These are phyloP conservation scores for Lutraria rhynchaena DNA, from an alignment of 1,140 invertebrate genomes.

Conservation along the genomic window DNA sequence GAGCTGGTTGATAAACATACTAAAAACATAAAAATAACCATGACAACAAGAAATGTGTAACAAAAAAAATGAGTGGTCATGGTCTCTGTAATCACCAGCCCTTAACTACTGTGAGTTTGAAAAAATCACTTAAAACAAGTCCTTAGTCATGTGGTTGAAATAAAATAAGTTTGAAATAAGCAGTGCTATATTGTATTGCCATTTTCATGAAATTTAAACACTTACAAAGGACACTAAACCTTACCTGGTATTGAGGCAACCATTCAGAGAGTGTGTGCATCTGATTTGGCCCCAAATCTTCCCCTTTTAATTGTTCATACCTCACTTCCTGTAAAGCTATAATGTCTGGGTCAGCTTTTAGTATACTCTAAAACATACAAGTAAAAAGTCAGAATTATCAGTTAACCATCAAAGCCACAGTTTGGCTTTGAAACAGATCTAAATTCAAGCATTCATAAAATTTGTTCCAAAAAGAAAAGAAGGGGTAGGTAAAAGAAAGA, in stretches of 20 bases:
- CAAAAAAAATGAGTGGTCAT: not conserved
- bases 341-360: constrained; percentile 59
- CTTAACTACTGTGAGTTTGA: too few species aligned
- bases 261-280: constrained; percentile 60
- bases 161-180: not conserved
- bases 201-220: not conserved
- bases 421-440: too few species aligned
- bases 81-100: not conserved
- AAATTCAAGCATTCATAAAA: too few species aligned
- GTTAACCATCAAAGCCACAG: too few species aligned
- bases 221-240: not conserved
- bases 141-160: too few species aligned
- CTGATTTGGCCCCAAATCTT: constrained; percentile 66
- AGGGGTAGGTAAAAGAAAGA: too few species aligned
- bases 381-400: too few species aligned
- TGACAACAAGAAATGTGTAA: too few species aligned
- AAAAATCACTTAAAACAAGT: too few species aligned
- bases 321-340: constrained; percentile 69
- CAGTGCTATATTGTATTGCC: too few species aligned
- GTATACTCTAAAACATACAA: constrained; percentile 51
- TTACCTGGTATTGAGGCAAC: constrained; percentile 68
- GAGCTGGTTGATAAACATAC: constrained; percentile 69
- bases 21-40: constrained; percentile 32
- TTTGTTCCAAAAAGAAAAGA: too few species aligned
- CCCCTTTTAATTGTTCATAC: constrained; percentile 63